These are phyloP conservation scores for Incurvaria masculella DNA, from an alignment of 2,888 invertebrate genomes.

Conservation along the genomic window DNA sequence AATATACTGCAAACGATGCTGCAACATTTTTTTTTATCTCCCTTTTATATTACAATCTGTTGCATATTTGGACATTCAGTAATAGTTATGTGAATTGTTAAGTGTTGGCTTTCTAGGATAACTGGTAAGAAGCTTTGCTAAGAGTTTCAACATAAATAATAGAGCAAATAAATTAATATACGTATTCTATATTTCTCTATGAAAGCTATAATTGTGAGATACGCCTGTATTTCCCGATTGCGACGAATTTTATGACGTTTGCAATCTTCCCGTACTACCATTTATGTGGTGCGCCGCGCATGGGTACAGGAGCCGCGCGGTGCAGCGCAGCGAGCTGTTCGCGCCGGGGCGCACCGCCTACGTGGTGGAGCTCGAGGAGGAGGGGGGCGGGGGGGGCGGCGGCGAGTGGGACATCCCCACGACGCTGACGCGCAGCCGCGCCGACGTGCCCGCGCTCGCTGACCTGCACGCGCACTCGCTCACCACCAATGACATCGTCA, in stretches of 20 bases:
- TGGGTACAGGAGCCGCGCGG: constrained; percentile 60
- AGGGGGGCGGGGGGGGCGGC: constrained; percentile 42
- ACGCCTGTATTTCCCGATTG: neutral
- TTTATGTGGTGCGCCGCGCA: too few relatives aligned
- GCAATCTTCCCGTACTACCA: neutral
- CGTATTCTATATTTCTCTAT: too few relatives aligned
- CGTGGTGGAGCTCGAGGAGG: constrained; percentile 91
- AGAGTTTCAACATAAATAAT: too few relatives aligned
- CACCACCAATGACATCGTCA: constrained; percentile 82
- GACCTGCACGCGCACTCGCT: constrained; percentile 52
- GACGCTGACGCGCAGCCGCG: constrained; percentile 88
- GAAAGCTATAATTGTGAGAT: too few relatives aligned
- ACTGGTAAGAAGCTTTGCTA: too few relatives aligned
- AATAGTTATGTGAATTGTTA: too few relatives aligned
- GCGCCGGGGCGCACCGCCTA: constrained; percentile 97
- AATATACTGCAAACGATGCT: too few relatives aligned
- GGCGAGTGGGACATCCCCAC: constrained; percentile 87
- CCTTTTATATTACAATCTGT: too few relatives aligned
- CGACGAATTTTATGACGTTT: neutral
- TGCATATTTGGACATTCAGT: too few relatives aligned
- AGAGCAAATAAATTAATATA: too few relatives aligned
- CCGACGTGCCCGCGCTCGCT: constrained; percentile 75
- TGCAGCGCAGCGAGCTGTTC: constrained; percentile 87
- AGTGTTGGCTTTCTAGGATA: too few relatives aligned
- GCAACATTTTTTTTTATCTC: too few relatives aligned